phyloP scores from a whole-genome alignment of 2,888 invertebrate species.

The Empis livida region DNA sequence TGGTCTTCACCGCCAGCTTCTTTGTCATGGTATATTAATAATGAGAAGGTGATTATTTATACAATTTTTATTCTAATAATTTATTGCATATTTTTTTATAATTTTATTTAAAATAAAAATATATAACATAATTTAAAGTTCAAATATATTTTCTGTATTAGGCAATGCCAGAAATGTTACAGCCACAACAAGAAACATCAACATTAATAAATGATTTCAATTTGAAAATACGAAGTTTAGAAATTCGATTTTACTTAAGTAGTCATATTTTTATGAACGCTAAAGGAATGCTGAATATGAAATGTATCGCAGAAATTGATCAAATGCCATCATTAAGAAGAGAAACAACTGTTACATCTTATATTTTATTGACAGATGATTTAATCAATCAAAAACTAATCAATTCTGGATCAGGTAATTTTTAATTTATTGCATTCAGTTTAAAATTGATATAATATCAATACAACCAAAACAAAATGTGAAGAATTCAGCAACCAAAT shows the following conservation, averaged over 20 bases:
- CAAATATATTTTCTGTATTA: constrained; percentile 8
- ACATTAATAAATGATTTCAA: constrained; percentile 28
- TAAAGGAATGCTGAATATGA: constrained; percentile 21
- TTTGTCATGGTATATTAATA: constrained; percentile 30
- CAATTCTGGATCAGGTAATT: constrained; percentile 25
- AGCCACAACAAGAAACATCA: constrained; percentile 25
- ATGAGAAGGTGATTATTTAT: constrained; percentile 20
- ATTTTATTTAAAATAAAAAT: neutral
- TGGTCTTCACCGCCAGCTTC: constrained; percentile 27
- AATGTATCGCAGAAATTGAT: constrained; percentile 30
- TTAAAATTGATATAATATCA: too few relatives aligned
- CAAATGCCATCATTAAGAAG: constrained; percentile 24
- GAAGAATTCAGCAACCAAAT: too few relatives aligned
- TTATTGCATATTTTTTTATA: neutral
- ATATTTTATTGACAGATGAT: constrained; percentile 25
- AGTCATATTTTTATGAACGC: constrained; percentile 23
- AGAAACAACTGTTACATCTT: constrained; percentile 22
- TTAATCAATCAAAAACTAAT: constrained; percentile 29
- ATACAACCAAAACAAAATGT: too few relatives aligned
- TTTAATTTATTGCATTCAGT: neutral
- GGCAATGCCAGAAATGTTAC: constrained; percentile 23
- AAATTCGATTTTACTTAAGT: constrained; percentile 29
- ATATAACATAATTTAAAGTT: too few relatives aligned
- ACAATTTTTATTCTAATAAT: neutral
- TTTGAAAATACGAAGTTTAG: constrained; percentile 25